Evolutionary conservation across 2,888 invertebrate species (phyloP).

Genomic region (Patella ulyssiponensis): DNA sequence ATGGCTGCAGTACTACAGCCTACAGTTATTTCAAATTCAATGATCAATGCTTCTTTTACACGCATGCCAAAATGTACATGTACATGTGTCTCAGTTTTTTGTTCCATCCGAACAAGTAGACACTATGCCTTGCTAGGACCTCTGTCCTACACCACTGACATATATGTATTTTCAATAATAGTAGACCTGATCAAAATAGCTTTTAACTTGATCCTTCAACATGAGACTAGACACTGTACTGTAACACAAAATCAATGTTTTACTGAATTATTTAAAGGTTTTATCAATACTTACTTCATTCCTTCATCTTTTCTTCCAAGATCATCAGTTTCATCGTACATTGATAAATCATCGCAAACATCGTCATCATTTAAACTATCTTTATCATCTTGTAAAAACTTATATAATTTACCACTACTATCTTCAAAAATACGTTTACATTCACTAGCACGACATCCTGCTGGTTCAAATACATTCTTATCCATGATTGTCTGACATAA

Average conservation of each 20-base stretch:
- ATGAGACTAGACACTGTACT: background rate
- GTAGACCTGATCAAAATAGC: no score
- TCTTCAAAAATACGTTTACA: slow-evolving; percentile 64
- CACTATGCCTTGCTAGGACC: no score
- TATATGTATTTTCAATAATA: no score
- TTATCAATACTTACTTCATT: slow-evolving; percentile 22
- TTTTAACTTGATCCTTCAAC: background rate
- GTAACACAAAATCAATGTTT: no score
- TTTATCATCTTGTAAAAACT: slow-evolving; percentile 48
- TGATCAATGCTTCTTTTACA: no score
- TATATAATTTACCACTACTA: slow-evolving; percentile 63
- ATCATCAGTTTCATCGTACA: slow-evolving; percentile 35
- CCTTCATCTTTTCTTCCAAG: slow-evolving; percentile 23
- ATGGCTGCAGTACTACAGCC: no score
- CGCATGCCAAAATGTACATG: no score
- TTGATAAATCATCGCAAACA: slow-evolving; percentile 32
- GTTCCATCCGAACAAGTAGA: no score
- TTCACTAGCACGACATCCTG: slow-evolving; percentile 46
- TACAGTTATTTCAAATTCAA: no score
- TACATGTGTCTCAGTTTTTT: no score
- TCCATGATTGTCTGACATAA: slow-evolving; percentile 68
- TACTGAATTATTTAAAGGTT: background rate
- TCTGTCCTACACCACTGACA: no score
- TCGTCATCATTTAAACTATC: slow-evolving; percentile 32
- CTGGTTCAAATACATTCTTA: slow-evolving; percentile 64